phyloP scores from a whole-genome alignment of 2,888 invertebrate species.

The Rhingia campestris region DNA sequence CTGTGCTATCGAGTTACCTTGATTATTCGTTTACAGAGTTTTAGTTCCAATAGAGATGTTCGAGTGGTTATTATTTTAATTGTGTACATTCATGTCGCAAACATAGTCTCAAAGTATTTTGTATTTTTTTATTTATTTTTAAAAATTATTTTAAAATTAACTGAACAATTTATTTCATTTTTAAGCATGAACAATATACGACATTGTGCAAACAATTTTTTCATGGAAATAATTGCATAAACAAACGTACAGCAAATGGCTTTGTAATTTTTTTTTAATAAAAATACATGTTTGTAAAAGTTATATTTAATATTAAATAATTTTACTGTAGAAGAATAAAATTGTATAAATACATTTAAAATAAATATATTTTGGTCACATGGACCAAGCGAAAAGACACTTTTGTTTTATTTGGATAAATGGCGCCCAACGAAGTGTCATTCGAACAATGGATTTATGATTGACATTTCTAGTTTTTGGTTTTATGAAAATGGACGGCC shows the following conservation, averaged over 20 bases:
- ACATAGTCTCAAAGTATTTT: conserved; percentile 15
- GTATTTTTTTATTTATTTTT: not conserved
- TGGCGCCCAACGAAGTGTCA: conserved; percentile 5
- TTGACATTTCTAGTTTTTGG: too few species aligned
- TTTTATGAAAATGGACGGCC: too few species aligned
- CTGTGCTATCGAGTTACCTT: conserved; percentile 8
- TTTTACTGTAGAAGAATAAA: conserved; percentile 23
- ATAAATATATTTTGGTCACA: conserved; percentile 61
- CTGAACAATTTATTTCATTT: not conserved
- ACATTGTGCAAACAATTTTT: conserved; percentile 53
- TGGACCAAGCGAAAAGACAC: conserved; percentile 6
- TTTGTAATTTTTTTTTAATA: conserved; percentile 25
- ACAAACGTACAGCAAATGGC: conserved; percentile 38
- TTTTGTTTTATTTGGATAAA: conserved; percentile 1
- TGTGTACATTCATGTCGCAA: conserved; percentile 18
- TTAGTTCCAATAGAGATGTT: conserved; percentile 30
- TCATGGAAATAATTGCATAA: conserved; percentile 48
- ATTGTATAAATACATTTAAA: conserved; percentile 31
- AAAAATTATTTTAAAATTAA: too few species aligned
- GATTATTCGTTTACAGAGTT: conserved; percentile 2
- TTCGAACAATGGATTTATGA: too few species aligned
- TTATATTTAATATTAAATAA: conserved; percentile 13
- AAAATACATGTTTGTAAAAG: conserved; percentile 20
- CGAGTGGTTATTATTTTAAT: conserved; percentile 1
- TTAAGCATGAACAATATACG: conserved; percentile 41